Percentiles rank a stretch among this genome's conserved stretches.
phyloP scores from a whole-genome alignment of 2,888 invertebrate genomes.

The Hipparchia sbordonii region DNA sequence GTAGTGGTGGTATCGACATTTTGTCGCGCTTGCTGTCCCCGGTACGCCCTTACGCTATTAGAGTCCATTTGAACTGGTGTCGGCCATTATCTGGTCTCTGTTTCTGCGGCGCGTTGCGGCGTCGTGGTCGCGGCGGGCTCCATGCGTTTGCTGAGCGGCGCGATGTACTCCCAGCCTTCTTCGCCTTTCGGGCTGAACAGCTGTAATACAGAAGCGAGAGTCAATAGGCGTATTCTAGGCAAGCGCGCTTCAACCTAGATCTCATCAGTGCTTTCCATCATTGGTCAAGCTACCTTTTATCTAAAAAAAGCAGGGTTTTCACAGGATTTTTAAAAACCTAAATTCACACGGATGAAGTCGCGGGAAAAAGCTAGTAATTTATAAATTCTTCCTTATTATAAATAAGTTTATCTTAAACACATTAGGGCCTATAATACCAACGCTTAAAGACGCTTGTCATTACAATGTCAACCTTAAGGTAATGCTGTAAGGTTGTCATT shows the following conservation, averaged over 20 bases:
- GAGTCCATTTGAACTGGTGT: conserved; percentile 38
- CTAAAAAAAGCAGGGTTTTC: too few relatives aligned
- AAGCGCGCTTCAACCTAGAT: too few relatives aligned
- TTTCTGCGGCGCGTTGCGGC: conserved; percentile 56
- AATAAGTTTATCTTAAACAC: too few relatives aligned
- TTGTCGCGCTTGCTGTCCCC: conserved; percentile 48
- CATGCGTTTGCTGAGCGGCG: conserved; percentile 75
- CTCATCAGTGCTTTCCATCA: neutral
- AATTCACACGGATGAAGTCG: too few relatives aligned
- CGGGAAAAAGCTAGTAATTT: too few relatives aligned
- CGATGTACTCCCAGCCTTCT: conserved; percentile 83
- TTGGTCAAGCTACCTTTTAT: neutral
- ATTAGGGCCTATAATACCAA: too few relatives aligned
- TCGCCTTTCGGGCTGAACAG: conserved; percentile 87
- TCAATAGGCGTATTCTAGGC: neutral
- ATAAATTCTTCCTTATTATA: too few relatives aligned
- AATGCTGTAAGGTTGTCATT: too few relatives aligned
- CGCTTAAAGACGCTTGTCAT: too few relatives aligned
- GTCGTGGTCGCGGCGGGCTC: conserved; percentile 46
- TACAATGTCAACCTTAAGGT: too few relatives aligned
- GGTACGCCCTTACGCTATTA: conserved; percentile 52
- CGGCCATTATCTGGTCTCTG: conserved; percentile 69
- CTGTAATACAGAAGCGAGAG: conserved; percentile 63
- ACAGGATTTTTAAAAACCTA: too few relatives aligned
- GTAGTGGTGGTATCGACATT: too few relatives aligned